Base-by-base conservation (phyloP, 2,113 vertebrate genomes). In the Clarias batrachus region DNA sequence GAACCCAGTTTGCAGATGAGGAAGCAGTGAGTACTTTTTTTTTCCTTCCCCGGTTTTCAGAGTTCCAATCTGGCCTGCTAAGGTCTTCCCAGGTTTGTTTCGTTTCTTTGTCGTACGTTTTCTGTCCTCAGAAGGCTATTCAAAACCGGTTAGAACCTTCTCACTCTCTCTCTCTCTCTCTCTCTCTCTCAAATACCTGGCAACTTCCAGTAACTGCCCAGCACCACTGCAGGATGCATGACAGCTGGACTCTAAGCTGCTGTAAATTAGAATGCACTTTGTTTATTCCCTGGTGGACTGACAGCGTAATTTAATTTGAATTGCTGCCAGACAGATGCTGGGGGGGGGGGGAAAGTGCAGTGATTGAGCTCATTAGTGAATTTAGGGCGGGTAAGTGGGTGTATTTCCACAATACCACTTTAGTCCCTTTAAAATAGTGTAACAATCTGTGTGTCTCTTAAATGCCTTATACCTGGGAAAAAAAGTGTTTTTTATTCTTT, bases 1-100 rank as follows among this genome's bases (percentile, higher is more conserved):
- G 74, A 87, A 65, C 60, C 70, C 81, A 52, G 41, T 90, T 90
- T 90, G 76, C 86, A 84, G 56, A 90, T 89, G 88, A 89, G 84
- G 90, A 88, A 88, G 88, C 86, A 89, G 90, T 85, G 30, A 85
- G 88, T 92, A 71, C 7, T 60, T 70, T 85, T 33, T 33, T 37
- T 89, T 4, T 89, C 37, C 89, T 16, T 83, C 33, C 16, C 60
- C 84, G 80, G 59, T 87, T 57, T 88, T 48, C 71, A 80, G 59
- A 74, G 30, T 56, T 74, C 11, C 81, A 79, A 33, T 84, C 27
- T 82, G 60, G 87, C 48, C 56, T 60, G 4, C 76, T 89, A 84
- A 86, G 25, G 66, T 83, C 65, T 30, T n/a, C 0, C 74, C 33
- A 33, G 52, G 73, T 83, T 82, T 68, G 27, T 59, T 65, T 21